Evolutionary conservation across 2,797 vertebrate species (phyloP), one percentile per base, ranked within the genome.

Genomic region (Balearica regulorum): DNA sequence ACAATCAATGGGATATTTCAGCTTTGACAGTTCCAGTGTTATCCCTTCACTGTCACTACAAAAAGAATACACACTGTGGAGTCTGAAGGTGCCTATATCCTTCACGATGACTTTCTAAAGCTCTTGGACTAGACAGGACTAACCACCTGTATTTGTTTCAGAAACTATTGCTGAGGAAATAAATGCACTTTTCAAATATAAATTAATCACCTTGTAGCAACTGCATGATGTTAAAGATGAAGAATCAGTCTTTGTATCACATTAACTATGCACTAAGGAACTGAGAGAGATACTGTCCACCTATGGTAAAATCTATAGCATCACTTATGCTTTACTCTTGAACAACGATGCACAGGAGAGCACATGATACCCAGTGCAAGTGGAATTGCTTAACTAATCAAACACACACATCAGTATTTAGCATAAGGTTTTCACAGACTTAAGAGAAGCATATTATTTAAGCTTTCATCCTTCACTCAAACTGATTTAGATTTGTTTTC

Each of bases 21-120:
- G 64, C 72, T 77, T 28, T 39, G 68, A 65, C 41, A 49, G 20
- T 13, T 43, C 35, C 68, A 68, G 13, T 29, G 22, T 46, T 44
- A 41, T 28, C 55, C 31, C 35, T 72, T 43, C 49, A 13, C 17
- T 64, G 10, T 16, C 46, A 89, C 33, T 18, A 39, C 65, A 76
- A 58, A 37, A 81, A 31, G 31, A 64, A 5, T 4, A 41, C 0
- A 6, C 0, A 1, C 46, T 61, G 46, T 14, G 16, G 24, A 68
- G 46, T 68, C 64, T 60, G 53, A 87, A 49, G n/a, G n/a, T 43
- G 25, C 44, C 51, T 24, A 3, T 6, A 55, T 28, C 48, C 60
- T 51, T 48, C 89, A 46, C 1, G 1, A 12, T 3, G 41, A 51
- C 55, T 66, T 61, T 37, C 16, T 73, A 61, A 81, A 68, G 31